Base-by-base conservation (phyloP, 2,113 vertebrate genomes). In the Scatophagus argus region DNA sequence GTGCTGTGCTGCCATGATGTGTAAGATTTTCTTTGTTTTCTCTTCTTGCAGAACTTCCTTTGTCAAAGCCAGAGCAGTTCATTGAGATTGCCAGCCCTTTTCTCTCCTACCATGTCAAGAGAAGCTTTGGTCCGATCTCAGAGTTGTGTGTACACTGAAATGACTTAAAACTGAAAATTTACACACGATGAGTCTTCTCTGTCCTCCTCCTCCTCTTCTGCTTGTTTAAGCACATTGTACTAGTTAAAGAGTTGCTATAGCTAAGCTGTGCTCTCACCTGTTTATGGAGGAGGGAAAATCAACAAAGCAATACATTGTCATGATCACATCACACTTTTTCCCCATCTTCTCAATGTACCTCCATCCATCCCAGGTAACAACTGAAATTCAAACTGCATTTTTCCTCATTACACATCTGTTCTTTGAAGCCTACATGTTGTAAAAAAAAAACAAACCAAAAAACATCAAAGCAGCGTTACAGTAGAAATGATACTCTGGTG, bases 61-160 rank as follows among this genome's bases (percentile, higher is more conserved):
- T 90, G 67, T 83, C 87, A 68, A 92, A 93, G 77, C 89, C 89
- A 32, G 87, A 93, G 38, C 58, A 78, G 76, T 94, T 93, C 85
- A 84, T 94, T 43, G 91, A 92, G 72, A 81, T 95, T 49, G 87
- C 87, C 80, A 95, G 92, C 77, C 91, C 92, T 61, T 94, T 95
- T 75, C 76, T 93, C 41, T 88, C 77, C 83, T 31, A 59, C 67
- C 19, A 34, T 39, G 60, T 86, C 54, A 85, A 67, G 78, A 84
- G 68, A 59, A 63, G 56, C 8, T 3, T 62, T 60, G 43, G 17
- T n/a, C 58, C 36, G 3, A 27, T 41, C 38, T 34, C 77, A 55
- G 70, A 91, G n/a, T 61, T 55, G 94, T 94, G 76, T 21, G 91
- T 83, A 83, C 62, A 71, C 66, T 38, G 29, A 64, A 47, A 69